Base-by-base conservation (phyloP, 2,113 vertebrate species). In the Nesogale talazaci region DNA sequence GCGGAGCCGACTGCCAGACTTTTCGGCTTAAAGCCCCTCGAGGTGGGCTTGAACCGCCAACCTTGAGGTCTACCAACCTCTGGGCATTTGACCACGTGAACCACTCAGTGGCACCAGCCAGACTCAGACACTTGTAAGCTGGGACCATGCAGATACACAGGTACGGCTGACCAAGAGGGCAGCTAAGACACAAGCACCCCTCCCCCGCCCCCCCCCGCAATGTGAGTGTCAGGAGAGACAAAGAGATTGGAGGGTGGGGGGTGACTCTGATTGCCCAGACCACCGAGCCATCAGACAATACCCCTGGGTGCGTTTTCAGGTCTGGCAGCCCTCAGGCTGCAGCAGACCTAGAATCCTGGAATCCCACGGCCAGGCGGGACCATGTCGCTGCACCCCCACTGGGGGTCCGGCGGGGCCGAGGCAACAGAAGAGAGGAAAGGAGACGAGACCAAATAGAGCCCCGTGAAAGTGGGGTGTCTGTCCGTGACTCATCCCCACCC, bases 401-500 rank as follows among this genome's bases (percentile, higher is more conserved):
- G 9, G 34, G 23, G 80, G 16, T 19, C 88, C 46, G 0, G 17
- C 31, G 82, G 0, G 17, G 81, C 69, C 61, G 42, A 69, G 77
- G 67, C 34, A 17, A 22, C 0, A 1, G 57, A 42, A 65, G 57
- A 90, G 84, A 38, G 46, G n/a, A 7, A 11, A 11, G 16, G 5
- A 67, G 69, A 52, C 46, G 46, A 87, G 69, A 90, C 77, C 25
- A 17, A 96, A 83, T 67, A 70, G 67, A 72, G 76, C 10, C 4
- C 17, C 2, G 4, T 2, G 38, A 56, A 23, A 79, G 61, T 34
- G 42, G 14, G 12, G 42, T 72, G 91, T 69, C 61, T n/a, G 52
- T 20, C 84, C 59, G 14, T 92, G 92, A 96, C 80, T 94, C 96
- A 94, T 91, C 75, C 88, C 72, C 9, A 78, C 75, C 52, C 36